phyloP scores from a whole-genome alignment of 2,888 invertebrate species.

The Chrysodeixis includens region DNA sequence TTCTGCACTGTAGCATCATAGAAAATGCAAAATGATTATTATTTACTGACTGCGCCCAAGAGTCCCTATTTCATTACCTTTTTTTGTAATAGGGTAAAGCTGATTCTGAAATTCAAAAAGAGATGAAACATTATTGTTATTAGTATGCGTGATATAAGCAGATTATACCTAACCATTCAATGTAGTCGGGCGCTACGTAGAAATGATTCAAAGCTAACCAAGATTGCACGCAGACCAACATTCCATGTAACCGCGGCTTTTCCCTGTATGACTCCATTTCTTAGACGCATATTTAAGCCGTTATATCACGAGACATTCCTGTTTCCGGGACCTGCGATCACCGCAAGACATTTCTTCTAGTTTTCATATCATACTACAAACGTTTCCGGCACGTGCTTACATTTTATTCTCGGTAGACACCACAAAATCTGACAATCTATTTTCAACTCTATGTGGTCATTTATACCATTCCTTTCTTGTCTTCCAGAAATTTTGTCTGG shows the following conservation, averaged over 20 bases:
- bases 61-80: too few relatives aligned
- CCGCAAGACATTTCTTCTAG: slow-evolving; percentile 51
- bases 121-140: neutral
- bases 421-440: slow-evolving; percentile 15
- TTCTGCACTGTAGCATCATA: too few relatives aligned
- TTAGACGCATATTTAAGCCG: slow-evolving; percentile 43
- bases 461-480: slow-evolving; percentile 16
- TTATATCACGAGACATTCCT: slow-evolving; percentile 53
- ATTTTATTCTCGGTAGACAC: slow-evolving; percentile 42
- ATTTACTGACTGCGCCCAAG: too few relatives aligned
- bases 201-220: slow-evolving; percentile 20
- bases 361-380: slow-evolving; percentile 47
- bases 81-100: too few relatives aligned
- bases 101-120: too few relatives aligned
- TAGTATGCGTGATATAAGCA: neutral
- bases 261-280: slow-evolving; percentile 40
- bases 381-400: slow-evolving; percentile 49
- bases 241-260: slow-evolving; percentile 43
- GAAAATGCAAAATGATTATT: too few relatives aligned
- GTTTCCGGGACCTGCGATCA: slow-evolving; percentile 58
- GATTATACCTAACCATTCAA: neutral
- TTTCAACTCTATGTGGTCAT: slow-evolving; percentile 20
- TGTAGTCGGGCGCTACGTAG: neutral
- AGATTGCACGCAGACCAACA: slow-evolving; percentile 37
- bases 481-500: slow-evolving; percentile 8